Evolutionary conservation across 2,888 invertebrate genomes (phyloP).

Genomic region (Orthonevra nobilis): DNA sequence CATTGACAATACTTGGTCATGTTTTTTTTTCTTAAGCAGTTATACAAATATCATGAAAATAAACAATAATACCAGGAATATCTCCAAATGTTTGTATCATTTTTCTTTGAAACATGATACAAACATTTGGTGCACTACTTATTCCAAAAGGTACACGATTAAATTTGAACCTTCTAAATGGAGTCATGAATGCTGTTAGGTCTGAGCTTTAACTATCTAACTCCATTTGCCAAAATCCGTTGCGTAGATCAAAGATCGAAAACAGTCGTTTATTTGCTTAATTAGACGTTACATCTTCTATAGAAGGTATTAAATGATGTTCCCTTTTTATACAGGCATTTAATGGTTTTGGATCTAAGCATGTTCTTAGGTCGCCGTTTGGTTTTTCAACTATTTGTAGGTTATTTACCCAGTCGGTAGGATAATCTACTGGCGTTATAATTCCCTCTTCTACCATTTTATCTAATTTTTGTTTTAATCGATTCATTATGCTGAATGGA

Average conservation of each 20-base stretch:
- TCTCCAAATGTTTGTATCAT: slow-evolving; percentile 74
- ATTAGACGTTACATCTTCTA: slow-evolving; percentile 68
- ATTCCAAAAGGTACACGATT: slow-evolving; percentile 74
- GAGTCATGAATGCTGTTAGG: slow-evolving; percentile 71
- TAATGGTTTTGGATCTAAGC: slow-evolving; percentile 71
- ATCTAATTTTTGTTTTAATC: slow-evolving; percentile 56
- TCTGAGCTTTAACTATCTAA: slow-evolving; percentile 67
- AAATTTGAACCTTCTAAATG: slow-evolving; percentile 69
- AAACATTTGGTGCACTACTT: slow-evolving; percentile 74
- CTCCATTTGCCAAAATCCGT: slow-evolving; percentile 66
- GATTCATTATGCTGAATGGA: slow-evolving; percentile 44
- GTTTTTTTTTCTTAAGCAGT: slow-evolving; percentile 59
- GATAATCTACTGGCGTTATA: slow-evolving; percentile 68
- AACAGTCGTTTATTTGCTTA: slow-evolving; percentile 55
- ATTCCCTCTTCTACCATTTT: slow-evolving; percentile 54
- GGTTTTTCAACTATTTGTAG: slow-evolving; percentile 71
- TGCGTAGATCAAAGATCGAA: slow-evolving; percentile 56
- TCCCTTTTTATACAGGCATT: slow-evolving; percentile 72
- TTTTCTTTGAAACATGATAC: slow-evolving; percentile 75
- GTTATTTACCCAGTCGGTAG: slow-evolving; percentile 71
- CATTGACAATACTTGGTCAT: slow-evolving; percentile 55
- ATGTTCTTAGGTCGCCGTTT: slow-evolving; percentile 60
- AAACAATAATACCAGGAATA: slow-evolving; percentile 74
- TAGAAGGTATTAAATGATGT: slow-evolving; percentile 72
- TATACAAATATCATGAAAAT: slow-evolving; percentile 76